Percentiles rank a stretch among this genome's conserved stretches.
Evolutionary conservation across 2,888 invertebrate genomes (phyloP).

Genomic region (Mellilla xanthometata): DNA sequence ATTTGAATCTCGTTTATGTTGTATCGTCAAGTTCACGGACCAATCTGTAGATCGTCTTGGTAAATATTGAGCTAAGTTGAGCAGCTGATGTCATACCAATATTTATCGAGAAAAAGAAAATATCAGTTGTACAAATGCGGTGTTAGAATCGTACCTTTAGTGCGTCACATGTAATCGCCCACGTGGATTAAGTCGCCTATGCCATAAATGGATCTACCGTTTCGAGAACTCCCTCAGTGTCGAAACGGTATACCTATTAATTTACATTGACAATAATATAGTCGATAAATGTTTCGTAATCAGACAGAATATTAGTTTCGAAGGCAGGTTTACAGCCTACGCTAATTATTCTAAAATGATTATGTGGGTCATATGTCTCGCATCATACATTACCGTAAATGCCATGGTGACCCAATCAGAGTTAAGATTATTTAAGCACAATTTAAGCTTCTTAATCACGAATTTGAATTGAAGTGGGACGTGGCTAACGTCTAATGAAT

Average conservation of each 20-base stretch:
- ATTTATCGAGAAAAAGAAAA: conserved; percentile 56
- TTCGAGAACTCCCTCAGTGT: conserved; percentile 38
- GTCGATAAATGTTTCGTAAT: conserved; percentile 7
- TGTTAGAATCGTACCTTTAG: conserved; percentile 39
- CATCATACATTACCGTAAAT: conserved; percentile 5
- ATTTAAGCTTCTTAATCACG: conserved; percentile 6
- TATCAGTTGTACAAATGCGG: conserved; percentile 51
- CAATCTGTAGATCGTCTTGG: conserved; percentile 35
- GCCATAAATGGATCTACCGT: conserved; percentile 45
- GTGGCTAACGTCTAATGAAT: too few species aligned
- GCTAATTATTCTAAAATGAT: conserved; percentile 6
- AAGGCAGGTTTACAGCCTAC: conserved; percentile 19
- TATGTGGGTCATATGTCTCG: conserved; percentile 25
- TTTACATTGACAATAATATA: conserved; percentile 3
- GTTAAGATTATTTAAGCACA: conserved; percentile 9
- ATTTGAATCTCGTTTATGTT: conserved; percentile 16
- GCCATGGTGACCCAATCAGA: conserved; percentile 9
- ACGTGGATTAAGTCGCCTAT: conserved; percentile 45
- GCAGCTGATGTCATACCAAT: conserved; percentile 63
- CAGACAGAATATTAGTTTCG: conserved; percentile 7
- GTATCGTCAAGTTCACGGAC: conserved; percentile 47
- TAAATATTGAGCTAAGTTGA: conserved; percentile 58
- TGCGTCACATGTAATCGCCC: conserved; percentile 59
- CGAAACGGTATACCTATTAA: conserved; percentile 19
- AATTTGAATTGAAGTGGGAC: too few species aligned